Evolutionary conservation across 2,888 invertebrate species (phyloP), one percentile per base, ranked within the genome.

Genomic region (Drosophila engyochracea): DNA sequence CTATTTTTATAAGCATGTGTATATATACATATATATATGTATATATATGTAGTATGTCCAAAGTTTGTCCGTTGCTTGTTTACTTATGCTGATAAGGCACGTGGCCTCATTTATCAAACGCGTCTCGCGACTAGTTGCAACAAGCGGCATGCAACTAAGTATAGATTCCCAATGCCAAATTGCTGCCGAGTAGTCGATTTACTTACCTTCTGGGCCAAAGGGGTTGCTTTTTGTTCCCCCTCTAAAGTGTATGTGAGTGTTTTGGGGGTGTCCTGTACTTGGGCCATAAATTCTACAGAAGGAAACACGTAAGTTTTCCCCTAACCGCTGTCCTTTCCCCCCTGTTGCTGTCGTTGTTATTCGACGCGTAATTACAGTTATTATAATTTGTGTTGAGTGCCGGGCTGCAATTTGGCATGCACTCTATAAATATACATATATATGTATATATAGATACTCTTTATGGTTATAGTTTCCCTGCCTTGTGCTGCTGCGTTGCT

Each of bases 101-200:
- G 92, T 92, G 92, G 89, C 92, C 90, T 91, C 92, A 91, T 92
- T 92, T 92, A 90, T 92, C 91, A 91, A 87, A 67, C 74, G 81
- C 83, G 71, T 51, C 70, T 35, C 71, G 80, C 83, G 70, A 80
- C 83, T 81, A 82, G 85, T 82, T 83, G 81, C 82, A 81, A 74
- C 79, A 75, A 79, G 80, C 76, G 69, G 75, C 88, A 85, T 83
- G 89, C 89, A 88, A 88, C 83, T 83, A 81, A 66, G 37, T 78
- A 65, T 67, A 76, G 73, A 75, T 84, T 59, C 70, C 84, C 69
- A 31, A 78, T 74, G 74, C 78, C 74, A 70, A 78, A 74, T 68
- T 73, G 72, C 60, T 63, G 68, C 53, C 81, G 63, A 63, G 63
- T 61, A 67, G 61, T 51, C 35, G 59, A 44, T 54, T 52, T 62